Evolutionary conservation across 2,113 vertebrate species (phyloP).

Genomic region (Sphyrna mokarran): DNA sequence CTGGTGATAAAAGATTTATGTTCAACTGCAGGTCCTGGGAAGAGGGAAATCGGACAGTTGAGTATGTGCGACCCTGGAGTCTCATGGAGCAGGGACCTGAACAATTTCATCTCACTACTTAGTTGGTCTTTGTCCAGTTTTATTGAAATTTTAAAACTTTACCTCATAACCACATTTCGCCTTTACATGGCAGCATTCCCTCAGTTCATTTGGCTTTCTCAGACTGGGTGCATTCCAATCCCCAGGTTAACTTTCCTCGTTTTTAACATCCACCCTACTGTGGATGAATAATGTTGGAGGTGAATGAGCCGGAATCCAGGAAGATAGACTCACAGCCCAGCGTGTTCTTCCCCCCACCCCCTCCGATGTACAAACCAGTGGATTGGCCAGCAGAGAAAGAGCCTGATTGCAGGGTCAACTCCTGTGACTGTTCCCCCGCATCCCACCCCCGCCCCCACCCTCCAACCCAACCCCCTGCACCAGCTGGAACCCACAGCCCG

Average conservation of each 20-base stretch:
- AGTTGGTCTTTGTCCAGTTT: too few relatives aligned
- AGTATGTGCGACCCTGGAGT: too few relatives aligned
- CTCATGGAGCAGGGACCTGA: too few relatives aligned
- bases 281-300: too few relatives aligned
- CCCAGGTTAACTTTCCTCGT: neutral
- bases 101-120: too few relatives aligned
- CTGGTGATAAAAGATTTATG: neutral
- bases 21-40: neutral
- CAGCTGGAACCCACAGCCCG: too few relatives aligned
- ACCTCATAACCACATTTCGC: too few relatives aligned
- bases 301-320: neutral
- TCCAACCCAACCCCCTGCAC: too few relatives aligned
- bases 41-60: neutral
- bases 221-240: neutral
- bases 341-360: neutral
- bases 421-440: neutral
- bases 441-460: neutral
- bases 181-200: neutral
- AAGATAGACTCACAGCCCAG: neutral
- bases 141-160: too few relatives aligned
- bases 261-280: too few relatives aligned
- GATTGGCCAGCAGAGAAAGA: neutral
- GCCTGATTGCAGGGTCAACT: neutral
- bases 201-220: neutral
- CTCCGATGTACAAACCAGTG: neutral